Conservation (phyloP, 1,140 invertebrate genomes). For the Oryctes rhinoceros region DNA sequence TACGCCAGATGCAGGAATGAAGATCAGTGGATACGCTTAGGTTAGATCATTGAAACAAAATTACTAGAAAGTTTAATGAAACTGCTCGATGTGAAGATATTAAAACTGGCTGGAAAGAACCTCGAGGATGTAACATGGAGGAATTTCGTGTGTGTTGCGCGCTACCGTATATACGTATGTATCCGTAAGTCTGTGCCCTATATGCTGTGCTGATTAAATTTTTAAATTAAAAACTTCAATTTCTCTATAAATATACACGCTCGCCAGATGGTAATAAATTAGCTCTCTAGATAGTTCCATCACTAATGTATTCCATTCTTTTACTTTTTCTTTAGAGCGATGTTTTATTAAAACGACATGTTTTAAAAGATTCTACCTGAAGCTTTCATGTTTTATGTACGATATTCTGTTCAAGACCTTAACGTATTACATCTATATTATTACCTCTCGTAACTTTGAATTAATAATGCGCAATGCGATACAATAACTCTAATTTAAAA, state of each 20-base stretch:
- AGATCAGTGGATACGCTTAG: conserved; percentile 22
- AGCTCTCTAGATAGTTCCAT: not conserved
- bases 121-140: not conserved
- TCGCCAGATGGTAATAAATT: not conserved
- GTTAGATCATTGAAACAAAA: conserved; percentile 31
- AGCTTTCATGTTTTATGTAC: not conserved
- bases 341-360: not conserved
- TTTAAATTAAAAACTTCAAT: conserved; percentile 32
- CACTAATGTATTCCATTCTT: not conserved
- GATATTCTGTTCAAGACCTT: not conserved
- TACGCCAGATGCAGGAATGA: conserved; percentile 23
- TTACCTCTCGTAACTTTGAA: too few species aligned
- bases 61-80: conserved; percentile 35
- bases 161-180: not conserved
- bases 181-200: not conserved
- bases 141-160: not conserved
- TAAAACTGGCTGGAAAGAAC: conserved; percentile 8
- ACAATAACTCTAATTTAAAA: too few species aligned
- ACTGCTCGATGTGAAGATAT: conserved; percentile 18
- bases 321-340: not conserved
- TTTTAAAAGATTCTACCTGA: not conserved
- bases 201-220: conserved; percentile 20
- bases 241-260: not conserved
- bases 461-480: too few species aligned
- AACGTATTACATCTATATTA: not conserved